Evolutionary conservation across 2,113 vertebrate species (phyloP).

Genomic region (Oxyura jamaicensis): DNA sequence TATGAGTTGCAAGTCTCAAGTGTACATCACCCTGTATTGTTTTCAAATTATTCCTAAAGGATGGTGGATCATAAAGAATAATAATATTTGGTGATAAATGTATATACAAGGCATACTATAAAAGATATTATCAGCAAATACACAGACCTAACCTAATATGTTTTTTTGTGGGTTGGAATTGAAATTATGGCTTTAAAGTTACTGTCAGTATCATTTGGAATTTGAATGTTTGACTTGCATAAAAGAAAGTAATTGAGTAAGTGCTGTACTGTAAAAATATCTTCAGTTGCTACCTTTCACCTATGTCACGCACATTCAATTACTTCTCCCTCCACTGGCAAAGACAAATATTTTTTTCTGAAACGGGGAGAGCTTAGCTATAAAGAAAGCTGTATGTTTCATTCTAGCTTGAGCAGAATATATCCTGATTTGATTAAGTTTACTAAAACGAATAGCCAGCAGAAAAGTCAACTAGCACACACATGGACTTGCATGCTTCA

Average conservation of each 20-base stretch:
- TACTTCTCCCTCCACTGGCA: neutral
- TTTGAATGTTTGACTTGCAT: neutral
- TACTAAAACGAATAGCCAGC: neutral
- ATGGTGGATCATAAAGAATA: neutral
- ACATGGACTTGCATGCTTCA: accelerated
- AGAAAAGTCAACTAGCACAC: neutral
- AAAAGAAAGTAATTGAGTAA: neutral
- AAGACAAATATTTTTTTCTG: neutral
- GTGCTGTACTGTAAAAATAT: neutral
- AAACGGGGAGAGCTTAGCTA: neutral
- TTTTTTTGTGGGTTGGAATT: neutral
- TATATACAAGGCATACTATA: neutral
- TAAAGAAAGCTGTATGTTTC: neutral
- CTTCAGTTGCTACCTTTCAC: neutral
- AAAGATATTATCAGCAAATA: neutral
- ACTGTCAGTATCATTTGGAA: neutral
- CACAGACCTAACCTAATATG: neutral
- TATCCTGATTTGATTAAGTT: neutral
- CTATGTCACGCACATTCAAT: neutral
- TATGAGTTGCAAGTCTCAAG: neutral
- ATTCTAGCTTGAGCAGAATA: neutral
- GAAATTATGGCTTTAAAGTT: neutral
- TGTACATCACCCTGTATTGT: neutral
- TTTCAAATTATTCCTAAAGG: neutral
- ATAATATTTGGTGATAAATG: neutral